Percentiles rank a stretch among this genome's conserved stretches.
phyloP scores from a whole-genome alignment of 2,888 invertebrate species.

The Stenolophus ochropezus region DNA sequence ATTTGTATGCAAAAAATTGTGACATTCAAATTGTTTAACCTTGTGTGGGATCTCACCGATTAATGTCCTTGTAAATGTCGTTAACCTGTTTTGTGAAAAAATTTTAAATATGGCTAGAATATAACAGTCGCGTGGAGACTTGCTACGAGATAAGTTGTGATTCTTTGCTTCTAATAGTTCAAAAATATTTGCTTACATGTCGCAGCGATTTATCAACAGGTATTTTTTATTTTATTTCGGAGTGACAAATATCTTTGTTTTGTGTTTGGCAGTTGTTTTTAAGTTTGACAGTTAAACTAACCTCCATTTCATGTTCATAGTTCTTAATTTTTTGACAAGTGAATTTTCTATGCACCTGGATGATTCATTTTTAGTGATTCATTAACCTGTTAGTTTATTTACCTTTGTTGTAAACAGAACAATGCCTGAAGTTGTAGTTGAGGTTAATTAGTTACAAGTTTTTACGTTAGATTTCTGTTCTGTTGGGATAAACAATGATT shows the following conservation, averaged over 20 bases:
- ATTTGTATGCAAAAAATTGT: conserved; percentile 40
- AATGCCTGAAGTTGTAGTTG: neutral
- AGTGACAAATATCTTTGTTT: neutral
- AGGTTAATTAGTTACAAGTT: neutral
- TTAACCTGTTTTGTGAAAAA: conserved; percentile 51
- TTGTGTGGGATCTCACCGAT: conserved; percentile 39
- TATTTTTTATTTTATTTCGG: conserved; percentile 35
- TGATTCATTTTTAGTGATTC: conserved; percentile 46
- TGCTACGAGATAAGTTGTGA: conserved; percentile 11
- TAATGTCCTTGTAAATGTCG: conserved; percentile 49
- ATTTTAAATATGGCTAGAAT: conserved; percentile 37
- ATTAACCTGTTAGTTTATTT: conserved; percentile 28
- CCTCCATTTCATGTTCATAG: neutral
- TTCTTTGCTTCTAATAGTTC: conserved; percentile 9
- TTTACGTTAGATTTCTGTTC: neutral
- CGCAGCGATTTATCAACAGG: conserved; percentile 42
- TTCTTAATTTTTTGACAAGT: conserved; percentile 24
- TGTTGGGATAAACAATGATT: neutral
- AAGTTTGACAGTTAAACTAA: conserved; percentile 41
- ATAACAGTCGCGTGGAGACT: conserved; percentile 24
- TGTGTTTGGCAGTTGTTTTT: neutral
- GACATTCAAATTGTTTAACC: conserved; percentile 51
- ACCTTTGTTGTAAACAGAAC: conserved; percentile 44
- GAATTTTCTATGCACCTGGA: conserved; percentile 30
- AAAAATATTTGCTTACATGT: conserved; percentile 38